Percentiles rank a stretch among this genome's conserved stretches.
Evolutionary conservation across 1,140 invertebrate genomes (phyloP).

Genomic region (Heliconius himera): DNA sequence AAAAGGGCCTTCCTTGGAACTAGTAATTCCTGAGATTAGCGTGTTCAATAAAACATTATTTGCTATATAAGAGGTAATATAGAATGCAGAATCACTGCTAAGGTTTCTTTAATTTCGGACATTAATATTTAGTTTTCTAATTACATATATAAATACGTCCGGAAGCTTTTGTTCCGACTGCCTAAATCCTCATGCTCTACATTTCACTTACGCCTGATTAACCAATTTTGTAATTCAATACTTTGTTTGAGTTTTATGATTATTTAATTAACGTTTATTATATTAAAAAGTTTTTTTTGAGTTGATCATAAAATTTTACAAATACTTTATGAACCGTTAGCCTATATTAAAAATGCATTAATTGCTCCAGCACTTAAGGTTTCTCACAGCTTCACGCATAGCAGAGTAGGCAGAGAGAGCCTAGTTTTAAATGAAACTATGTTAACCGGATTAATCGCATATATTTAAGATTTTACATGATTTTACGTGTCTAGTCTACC

Average conservation of each 20-base stretch:
- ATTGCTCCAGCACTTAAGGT: background rate
- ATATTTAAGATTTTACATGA: no score
- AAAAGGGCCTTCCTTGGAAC: no score
- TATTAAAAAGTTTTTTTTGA: background rate
- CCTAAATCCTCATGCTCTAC: constrained; percentile 2
- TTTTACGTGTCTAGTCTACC: no score
- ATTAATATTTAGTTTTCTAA: background rate
- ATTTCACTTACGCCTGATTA: background rate
- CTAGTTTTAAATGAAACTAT: no score
- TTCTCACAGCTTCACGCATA: no score
- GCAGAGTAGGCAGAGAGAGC: no score
- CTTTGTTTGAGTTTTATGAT: background rate
- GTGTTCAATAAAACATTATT: no score
- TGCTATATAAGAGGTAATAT: no score
- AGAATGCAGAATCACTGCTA: background rate
- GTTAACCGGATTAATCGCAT: no score
- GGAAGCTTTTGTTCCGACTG: background rate
- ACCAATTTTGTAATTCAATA: background rate
- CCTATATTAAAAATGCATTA: background rate
- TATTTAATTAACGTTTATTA: background rate
- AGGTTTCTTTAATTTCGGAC: background rate
- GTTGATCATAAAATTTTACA: background rate
- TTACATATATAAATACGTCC: background rate
- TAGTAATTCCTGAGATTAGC: no score
- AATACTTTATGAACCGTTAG: background rate